These are phyloP conservation scores for Metridium senile DNA, from an alignment of 92 coral and sea anemone species.

Conservation along the genomic window DNA sequence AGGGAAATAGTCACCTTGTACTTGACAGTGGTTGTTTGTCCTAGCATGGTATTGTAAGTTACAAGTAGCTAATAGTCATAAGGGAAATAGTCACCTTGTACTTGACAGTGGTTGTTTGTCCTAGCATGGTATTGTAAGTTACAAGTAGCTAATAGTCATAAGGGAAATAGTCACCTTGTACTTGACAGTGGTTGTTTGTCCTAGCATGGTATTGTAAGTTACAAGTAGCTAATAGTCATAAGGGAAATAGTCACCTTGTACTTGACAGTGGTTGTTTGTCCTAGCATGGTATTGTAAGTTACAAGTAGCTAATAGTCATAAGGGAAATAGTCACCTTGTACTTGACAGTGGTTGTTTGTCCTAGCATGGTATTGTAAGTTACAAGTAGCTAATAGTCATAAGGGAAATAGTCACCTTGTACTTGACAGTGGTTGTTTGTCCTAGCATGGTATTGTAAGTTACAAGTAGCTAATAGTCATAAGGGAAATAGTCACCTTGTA, in stretches of 20 bases:
- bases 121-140: constrained; percentile 78
- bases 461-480: no score
- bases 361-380: no score
- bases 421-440: constrained; percentile 78
- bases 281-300: constrained; percentile 78
- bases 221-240: no score
- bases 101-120: constrained; percentile 78
- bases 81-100: constrained; percentile 71
- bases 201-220: no score
- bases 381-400: no score
- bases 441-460: constrained; percentile 78
- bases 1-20: constrained; percentile 78
- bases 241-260: constrained; percentile 71
- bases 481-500: no score
- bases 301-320: no score
- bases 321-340: constrained; percentile 78
- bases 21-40: constrained; percentile 78
- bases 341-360: constrained; percentile 78
- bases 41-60: no score
- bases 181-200: constrained; percentile 78
- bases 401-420: constrained; percentile 71
- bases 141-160: no score
- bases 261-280: constrained; percentile 78
- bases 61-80: no score
- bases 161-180: constrained; percentile 78